Evolutionary conservation across 2,797 vertebrate species (phyloP).

Genomic region (Simalia tracyae): DNA sequence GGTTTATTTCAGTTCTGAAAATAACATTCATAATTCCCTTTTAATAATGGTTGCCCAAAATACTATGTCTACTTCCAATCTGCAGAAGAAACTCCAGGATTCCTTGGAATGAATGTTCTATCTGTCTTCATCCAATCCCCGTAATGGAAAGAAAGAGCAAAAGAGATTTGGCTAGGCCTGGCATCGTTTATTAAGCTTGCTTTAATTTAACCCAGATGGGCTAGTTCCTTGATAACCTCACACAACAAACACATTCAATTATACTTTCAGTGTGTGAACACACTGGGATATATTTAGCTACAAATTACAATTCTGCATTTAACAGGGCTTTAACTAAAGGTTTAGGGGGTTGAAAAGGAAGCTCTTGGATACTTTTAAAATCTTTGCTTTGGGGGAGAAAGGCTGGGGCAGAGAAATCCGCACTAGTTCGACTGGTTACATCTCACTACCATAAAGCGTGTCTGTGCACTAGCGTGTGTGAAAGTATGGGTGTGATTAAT

Average conservation of each 20-base stretch:
- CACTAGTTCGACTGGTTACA: neutral
- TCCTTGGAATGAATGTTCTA: neutral
- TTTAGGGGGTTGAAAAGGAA: neutral
- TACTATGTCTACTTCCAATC: neutral
- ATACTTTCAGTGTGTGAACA: slow-evolving; percentile 58
- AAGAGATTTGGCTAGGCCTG: slow-evolving; percentile 47
- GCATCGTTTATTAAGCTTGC: slow-evolving; percentile 65
- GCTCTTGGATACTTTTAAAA: neutral
- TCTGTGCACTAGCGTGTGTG: neutral
- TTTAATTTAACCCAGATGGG: slow-evolving; percentile 75
- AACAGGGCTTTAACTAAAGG: slow-evolving; percentile 48
- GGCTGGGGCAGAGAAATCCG: neutral
- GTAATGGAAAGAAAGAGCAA: slow-evolving; percentile 50
- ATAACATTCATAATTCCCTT: neutral
- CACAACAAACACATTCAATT: slow-evolving; percentile 55
- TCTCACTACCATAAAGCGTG: neutral
- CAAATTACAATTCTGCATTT: slow-evolving; percentile 61
- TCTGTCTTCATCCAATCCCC: neutral
- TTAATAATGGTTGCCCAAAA: neutral
- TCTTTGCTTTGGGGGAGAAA: neutral
- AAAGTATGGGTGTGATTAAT: neutral
- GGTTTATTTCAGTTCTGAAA: neutral
- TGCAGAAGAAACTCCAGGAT: neutral
- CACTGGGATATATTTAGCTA: slow-evolving; percentile 60
- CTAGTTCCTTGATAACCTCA: slow-evolving; percentile 68